A percentile compares a stretch with the other conserved stretches of the same genome.
phyloP scores from a whole-genome alignment of 2,888 invertebrate species.

The Amphipoea lucens region DNA sequence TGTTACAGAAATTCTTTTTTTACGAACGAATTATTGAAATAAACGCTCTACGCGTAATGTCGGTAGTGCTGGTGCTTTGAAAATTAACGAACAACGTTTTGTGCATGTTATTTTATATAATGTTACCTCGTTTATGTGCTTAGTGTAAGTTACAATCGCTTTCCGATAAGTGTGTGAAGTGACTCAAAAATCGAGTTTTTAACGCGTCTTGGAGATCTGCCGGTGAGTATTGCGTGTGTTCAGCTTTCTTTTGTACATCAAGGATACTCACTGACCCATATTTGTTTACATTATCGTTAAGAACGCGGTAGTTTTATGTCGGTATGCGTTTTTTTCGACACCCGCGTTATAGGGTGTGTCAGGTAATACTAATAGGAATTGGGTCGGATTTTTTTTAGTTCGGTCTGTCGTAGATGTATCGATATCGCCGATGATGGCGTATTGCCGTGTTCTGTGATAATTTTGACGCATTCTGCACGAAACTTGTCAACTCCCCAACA shows the following conservation, averaged over 20 bases:
- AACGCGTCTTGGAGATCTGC: slow-evolving; percentile 79
- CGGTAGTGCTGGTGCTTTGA: slow-evolving; percentile 88
- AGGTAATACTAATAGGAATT: slow-evolving; percentile 68
- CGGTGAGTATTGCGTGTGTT: slow-evolving; percentile 82
- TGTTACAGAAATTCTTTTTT: slow-evolving; percentile 79
- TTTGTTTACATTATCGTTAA: slow-evolving; percentile 74
- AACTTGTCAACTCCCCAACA: slow-evolving; percentile 49
- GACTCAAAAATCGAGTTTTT: slow-evolving; percentile 78
- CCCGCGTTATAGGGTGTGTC: slow-evolving; percentile 85
- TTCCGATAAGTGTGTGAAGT: slow-evolving; percentile 81
- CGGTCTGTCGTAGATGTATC: slow-evolving; percentile 33
- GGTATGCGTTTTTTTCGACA: slow-evolving; percentile 68
- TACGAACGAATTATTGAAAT: slow-evolving; percentile 85
- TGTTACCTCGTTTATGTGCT: slow-evolving; percentile 86
- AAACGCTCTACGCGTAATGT: slow-evolving; percentile 85
- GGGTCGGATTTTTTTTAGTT: slow-evolving; percentile 79
- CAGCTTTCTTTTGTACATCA: slow-evolving; percentile 72
- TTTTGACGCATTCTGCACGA: slow-evolving; percentile 24
- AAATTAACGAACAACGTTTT: slow-evolving; percentile 77
- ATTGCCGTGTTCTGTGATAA: slow-evolving; percentile 53
- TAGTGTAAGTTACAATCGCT: slow-evolving; percentile 85
- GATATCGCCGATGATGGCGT: slow-evolving; percentile 39
- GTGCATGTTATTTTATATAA: slow-evolving; percentile 84
- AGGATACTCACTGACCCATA: too few species aligned
- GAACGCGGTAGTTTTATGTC: slow-evolving; percentile 65